Evolutionary conservation across 1,140 invertebrate species (phyloP).

Genomic region (Trigoniulus corallinus): DNA sequence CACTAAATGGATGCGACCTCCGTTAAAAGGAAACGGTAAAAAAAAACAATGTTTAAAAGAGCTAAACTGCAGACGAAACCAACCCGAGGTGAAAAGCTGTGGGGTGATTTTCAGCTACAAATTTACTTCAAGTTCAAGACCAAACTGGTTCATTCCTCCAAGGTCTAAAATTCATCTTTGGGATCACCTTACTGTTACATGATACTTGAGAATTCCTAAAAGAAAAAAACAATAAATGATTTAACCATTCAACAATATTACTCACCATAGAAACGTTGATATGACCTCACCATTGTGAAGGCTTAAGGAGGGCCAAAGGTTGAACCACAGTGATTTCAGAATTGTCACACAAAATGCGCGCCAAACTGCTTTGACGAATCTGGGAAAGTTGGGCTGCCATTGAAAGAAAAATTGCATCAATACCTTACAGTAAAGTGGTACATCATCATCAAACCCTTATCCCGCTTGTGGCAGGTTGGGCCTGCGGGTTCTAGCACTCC

Average conservation of each 20-base stretch:
- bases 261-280: background rate
- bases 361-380: conserved; percentile 33
- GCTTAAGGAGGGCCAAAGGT: conserved; percentile 32
- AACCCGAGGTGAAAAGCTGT: too few relatives aligned
- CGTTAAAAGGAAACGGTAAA: too few relatives aligned
- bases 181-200: background rate
- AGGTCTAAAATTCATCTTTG: background rate
- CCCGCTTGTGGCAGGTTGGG: too few relatives aligned
- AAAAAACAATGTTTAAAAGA: too few relatives aligned
- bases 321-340: conserved; percentile 31
- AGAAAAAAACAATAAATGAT: background rate
- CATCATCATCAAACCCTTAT: too few relatives aligned
- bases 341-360: conserved; percentile 38
- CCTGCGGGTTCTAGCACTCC: too few relatives aligned
- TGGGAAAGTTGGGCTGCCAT: conserved; percentile 33
- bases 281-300: conserved; percentile 26
- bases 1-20: too few relatives aligned
- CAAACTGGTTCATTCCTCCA: background rate
- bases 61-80: too few relatives aligned
- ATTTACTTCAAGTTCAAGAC: too few relatives aligned
- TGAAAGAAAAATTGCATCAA: conserved; percentile 11
- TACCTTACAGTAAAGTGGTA: background rate
- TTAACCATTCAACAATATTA: background rate
- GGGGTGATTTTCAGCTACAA: too few relatives aligned
- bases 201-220: background rate